These are phyloP conservation scores for Sebastes alutus DNA, from an alignment of 2,797 vertebrate genomes.

Conservation along the genomic window DNA sequence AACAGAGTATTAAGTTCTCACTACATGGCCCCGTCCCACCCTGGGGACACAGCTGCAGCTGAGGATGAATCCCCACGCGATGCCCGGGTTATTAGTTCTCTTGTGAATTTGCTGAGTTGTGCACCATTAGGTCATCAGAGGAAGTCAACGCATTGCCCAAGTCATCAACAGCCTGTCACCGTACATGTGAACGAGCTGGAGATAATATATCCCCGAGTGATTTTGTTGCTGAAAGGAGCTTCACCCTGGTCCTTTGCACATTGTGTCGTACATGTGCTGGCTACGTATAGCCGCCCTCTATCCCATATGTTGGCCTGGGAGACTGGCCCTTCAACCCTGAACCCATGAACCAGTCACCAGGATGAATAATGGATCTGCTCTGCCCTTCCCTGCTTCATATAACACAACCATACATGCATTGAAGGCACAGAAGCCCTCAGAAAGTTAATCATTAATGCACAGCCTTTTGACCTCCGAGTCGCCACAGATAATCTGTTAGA, in stretches of 20 bases:
- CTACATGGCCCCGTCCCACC: neutral
- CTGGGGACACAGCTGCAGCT: neutral
- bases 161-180: slow-evolving; percentile 36
- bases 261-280: neutral
- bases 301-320: slow-evolving; percentile 19
- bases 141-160: slow-evolving; percentile 38
- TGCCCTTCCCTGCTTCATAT: slow-evolving; percentile 24
- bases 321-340: slow-evolving; percentile 46
- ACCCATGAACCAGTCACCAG: slow-evolving; percentile 42
- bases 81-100: slow-evolving; percentile 19
- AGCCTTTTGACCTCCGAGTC: slow-evolving; percentile 22
- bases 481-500: slow-evolving; percentile 20
- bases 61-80: neutral
- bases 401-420: slow-evolving; percentile 3
- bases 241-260: neutral
- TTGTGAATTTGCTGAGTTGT: slow-evolving; percentile 45
- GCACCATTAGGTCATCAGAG: slow-evolving; percentile 31
- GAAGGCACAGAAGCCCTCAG: slow-evolving; percentile 9
- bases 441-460: slow-evolving; percentile 54
- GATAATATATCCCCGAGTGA: slow-evolving; percentile 46
- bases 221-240: neutral
- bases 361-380: slow-evolving; percentile 58
- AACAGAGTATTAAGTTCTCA: neutral
- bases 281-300: slow-evolving; percentile 17
- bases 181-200: slow-evolving; percentile 18